A percentile compares a stretch with the other conserved stretches of the same genome.
phyloP scores from a whole-genome alignment of 2,113 vertebrate genomes.

The Oryzias celebensis region DNA sequence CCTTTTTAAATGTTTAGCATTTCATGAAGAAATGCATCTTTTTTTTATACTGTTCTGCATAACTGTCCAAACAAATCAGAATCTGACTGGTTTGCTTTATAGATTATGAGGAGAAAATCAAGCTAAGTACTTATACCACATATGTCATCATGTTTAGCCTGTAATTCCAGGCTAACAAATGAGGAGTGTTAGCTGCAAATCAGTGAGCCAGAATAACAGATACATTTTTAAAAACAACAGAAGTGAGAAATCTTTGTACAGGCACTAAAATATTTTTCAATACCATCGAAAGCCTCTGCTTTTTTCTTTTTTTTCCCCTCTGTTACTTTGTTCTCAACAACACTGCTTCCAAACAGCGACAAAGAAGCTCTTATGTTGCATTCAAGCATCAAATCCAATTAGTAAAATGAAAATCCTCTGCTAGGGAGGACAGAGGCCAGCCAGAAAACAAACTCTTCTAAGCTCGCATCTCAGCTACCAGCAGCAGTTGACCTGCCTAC shows the following conservation, averaged over 20 bases:
- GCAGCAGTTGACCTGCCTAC: constrained; percentile 13
- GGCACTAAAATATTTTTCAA: constrained; percentile 6
- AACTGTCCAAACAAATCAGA: neutral
- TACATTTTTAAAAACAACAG: constrained; percentile 32
- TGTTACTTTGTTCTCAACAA: constrained; percentile 9
- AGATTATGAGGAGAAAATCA: constrained; percentile 5
- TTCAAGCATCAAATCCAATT: constrained; percentile 38
- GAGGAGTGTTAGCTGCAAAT: constrained; percentile 26
- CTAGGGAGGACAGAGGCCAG: constrained; percentile 13
- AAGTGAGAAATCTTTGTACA: constrained; percentile 23
- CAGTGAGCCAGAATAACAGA: constrained; percentile 31
- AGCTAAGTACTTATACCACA: neutral
- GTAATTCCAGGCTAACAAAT: constrained; percentile 21
- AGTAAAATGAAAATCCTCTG: constrained; percentile 16
- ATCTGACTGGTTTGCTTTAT: neutral
- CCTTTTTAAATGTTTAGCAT: too few species aligned
- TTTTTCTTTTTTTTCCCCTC: neutral
- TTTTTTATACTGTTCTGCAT: too few species aligned
- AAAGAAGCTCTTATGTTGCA: neutral
- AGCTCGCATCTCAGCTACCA: constrained; percentile 21
- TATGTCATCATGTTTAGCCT: neutral
- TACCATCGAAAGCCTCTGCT: constrained; percentile 6
- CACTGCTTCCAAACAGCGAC: constrained; percentile 6
- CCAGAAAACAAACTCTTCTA: constrained; percentile 10
- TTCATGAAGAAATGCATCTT: too few species aligned